Conservation (phyloP, 2,113 vertebrate species). For the Perccottus glenii region DNA sequence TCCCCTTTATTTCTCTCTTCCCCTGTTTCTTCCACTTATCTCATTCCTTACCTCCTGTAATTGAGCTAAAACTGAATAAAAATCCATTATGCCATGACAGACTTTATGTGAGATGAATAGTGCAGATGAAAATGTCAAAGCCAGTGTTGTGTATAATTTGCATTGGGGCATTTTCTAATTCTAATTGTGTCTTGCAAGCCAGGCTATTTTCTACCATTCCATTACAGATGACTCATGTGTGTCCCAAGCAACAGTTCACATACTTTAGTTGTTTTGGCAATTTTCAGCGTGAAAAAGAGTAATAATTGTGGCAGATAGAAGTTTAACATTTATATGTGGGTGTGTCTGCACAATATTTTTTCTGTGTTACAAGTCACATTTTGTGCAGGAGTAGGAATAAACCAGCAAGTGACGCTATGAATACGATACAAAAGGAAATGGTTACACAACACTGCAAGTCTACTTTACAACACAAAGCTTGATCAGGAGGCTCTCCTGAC, state of each 20-base stretch:
- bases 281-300: slow-evolving; percentile 16
- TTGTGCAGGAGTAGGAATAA: background rate
- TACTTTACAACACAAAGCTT: too few relatives aligned
- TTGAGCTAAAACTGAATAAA: slow-evolving; percentile 38
- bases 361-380: background rate
- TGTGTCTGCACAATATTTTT: background rate
- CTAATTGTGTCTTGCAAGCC: too few relatives aligned
- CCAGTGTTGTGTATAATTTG: slow-evolving; percentile 59
- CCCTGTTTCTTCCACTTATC: slow-evolving; percentile 10
- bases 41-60: slow-evolving; percentile 22
- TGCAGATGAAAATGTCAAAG: slow-evolving; percentile 61
- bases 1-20: slow-evolving; percentile 5
- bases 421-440: too few relatives aligned
- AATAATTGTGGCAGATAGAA: background rate
- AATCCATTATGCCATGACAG: slow-evolving; percentile 44
- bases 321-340: background rate
- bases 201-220: slow-evolving; percentile 1
- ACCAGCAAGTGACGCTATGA: background rate
- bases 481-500: too few relatives aligned
- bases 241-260: slow-evolving; percentile 40
- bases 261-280: slow-evolving; percentile 40
- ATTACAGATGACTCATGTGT: slow-evolving; percentile 48
- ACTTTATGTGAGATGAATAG: slow-evolving; percentile 47
- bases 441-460: too few relatives aligned
- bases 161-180: slow-evolving; percentile 32